Evolutionary conservation across 2,113 vertebrate genomes (phyloP).

Genomic region (Ailurus styani): DNA sequence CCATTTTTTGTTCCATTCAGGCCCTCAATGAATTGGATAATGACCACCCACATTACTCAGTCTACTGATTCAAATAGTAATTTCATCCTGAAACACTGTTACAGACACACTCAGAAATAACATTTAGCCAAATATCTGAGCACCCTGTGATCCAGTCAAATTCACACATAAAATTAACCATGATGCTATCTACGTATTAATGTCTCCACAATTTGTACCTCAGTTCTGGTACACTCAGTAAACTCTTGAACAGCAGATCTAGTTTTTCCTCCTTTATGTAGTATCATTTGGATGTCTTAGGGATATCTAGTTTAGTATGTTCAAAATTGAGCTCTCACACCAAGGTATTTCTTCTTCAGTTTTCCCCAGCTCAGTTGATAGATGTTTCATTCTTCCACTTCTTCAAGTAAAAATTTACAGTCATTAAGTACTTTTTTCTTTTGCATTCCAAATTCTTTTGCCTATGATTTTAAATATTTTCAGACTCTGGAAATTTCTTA

Average conservation of each 20-base stretch:
- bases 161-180: neutral
- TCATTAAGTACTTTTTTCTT: neutral
- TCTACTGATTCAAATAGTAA: neutral
- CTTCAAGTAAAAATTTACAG: neutral
- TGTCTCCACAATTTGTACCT: neutral
- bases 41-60: neutral
- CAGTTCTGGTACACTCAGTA: neutral
- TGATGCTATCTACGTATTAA: neutral
- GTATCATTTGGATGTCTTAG: neutral
- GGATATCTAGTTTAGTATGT: neutral
- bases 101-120: neutral
- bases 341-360: neutral
- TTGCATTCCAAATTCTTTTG: neutral
- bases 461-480: neutral
- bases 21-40: neutral
- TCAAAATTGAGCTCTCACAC: neutral
- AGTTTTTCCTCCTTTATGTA: neutral
- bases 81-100: neutral
- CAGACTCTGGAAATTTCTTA: neutral
- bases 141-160: neutral
- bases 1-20: neutral
- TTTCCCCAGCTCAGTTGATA: neutral
- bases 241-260: neutral
- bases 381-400: neutral
- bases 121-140: neutral